phyloP scores from a whole-genome alignment of 2,888 invertebrate genomes.

The Dryocosmus kuriphilus region DNA sequence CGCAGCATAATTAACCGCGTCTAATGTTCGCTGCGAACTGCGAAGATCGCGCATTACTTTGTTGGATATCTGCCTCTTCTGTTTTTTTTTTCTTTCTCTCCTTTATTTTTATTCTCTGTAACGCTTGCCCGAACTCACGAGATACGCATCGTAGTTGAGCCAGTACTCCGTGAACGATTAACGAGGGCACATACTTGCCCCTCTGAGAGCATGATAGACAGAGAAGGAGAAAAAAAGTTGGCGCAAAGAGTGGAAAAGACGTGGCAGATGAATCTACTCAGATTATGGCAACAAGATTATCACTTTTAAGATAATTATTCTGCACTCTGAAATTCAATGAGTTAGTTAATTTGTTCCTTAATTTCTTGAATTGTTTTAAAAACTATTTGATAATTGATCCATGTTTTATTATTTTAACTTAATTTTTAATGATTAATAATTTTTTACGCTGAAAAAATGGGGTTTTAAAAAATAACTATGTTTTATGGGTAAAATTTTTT shows the following conservation, averaged over 20 bases:
- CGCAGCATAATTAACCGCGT: slow-evolving; percentile 65
- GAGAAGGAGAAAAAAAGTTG: slow-evolving; percentile 49
- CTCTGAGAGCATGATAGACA: slow-evolving; percentile 55
- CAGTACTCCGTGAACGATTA: slow-evolving; percentile 67
- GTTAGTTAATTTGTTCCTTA: too few species aligned
- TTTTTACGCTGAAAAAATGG: too few species aligned
- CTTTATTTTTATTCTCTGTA: slow-evolving; percentile 46
- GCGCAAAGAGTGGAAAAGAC: slow-evolving; percentile 47
- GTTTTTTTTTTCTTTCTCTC: slow-evolving; percentile 43
- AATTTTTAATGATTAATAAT: too few species aligned
- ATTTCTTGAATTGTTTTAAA: too few species aligned
- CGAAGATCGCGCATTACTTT: slow-evolving; percentile 61
- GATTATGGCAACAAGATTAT: slow-evolving; percentile 13
- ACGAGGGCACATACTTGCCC: slow-evolving; percentile 65
- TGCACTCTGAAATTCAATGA: not conserved
- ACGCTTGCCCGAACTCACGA: slow-evolving; percentile 61
- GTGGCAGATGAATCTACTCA: not conserved
- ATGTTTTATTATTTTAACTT: too few species aligned
- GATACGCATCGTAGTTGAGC: slow-evolving; percentile 67
- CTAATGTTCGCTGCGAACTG: slow-evolving; percentile 62
- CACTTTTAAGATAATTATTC: not conserved
- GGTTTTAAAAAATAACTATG: too few species aligned
- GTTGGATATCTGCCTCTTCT: slow-evolving; percentile 37
- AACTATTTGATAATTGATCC: too few species aligned
- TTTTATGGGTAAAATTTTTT: too few species aligned